A percentile compares a stretch with the other conserved stretches of the same genome.
Conservation (phyloP, 1,140 invertebrate species). For the Solen grandis region DNA sequence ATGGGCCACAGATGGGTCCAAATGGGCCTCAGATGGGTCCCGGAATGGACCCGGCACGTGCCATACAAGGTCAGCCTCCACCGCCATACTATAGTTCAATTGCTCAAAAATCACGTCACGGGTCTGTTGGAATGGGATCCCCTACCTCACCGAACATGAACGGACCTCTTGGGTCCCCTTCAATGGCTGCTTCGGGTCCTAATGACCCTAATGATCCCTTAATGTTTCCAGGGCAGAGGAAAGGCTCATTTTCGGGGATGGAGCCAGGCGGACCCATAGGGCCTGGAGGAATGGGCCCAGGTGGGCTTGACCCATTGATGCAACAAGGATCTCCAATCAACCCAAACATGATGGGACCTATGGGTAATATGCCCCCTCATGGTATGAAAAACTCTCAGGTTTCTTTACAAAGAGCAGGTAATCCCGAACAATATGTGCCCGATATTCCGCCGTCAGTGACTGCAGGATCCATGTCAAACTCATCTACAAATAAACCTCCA, state of each 20-base stretch:
- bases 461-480: conserved; percentile 51
- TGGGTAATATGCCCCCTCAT: conserved; percentile 61
- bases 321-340: conserved; percentile 57
- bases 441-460: conserved; percentile 66
- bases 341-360: conserved; percentile 60
- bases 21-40: conserved; percentile 46
- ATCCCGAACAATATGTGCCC: conserved; percentile 78
- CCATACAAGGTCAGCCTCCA: conserved; percentile 63
- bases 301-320: conserved; percentile 55
- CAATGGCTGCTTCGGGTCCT: conserved; percentile 63
- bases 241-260: conserved; percentile 84
- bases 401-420: conserved; percentile 75
- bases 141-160: conserved; percentile 76
- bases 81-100: conserved; percentile 77
- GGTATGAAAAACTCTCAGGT: conserved; percentile 60
- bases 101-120: conserved; percentile 71
- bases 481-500: conserved; percentile 75
- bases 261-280: conserved; percentile 84
- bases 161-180: conserved; percentile 69
- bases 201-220: conserved; percentile 65
- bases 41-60: neutral
- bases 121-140: conserved; percentile 63
- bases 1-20: conserved; percentile 34
- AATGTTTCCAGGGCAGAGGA: conserved; percentile 66
- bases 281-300: conserved; percentile 74